Evolutionary conservation across 2,888 invertebrate genomes (phyloP).

Genomic region (Pollenia amentaria): DNA sequence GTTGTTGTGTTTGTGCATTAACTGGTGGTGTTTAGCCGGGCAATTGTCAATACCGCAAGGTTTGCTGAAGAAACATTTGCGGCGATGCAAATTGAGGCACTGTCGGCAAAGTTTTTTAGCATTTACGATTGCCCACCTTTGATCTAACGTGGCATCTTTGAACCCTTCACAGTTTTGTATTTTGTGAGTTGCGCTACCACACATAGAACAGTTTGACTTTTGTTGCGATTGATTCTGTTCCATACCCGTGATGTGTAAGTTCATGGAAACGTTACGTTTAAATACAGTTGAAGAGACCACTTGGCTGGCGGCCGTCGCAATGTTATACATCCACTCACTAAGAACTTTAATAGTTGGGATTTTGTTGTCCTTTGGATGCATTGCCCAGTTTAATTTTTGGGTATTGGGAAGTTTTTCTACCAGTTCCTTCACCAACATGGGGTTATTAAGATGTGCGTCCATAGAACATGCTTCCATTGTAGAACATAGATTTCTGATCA

Average conservation of each 20-base stretch:
- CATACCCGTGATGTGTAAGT: neutral
- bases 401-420: conserved; percentile 42
- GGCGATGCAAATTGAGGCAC: no score
- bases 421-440: conserved; percentile 45
- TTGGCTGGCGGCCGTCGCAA: conserved; percentile 29
- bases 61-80: no score
- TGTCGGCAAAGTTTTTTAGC: no score
- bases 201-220: no score
- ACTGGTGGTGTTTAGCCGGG: no score
- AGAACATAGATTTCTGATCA: conserved; percentile 33
- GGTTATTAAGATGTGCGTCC: conserved; percentile 38
- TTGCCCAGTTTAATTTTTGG: conserved; percentile 33
- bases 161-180: no score
- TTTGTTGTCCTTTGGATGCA: conserved; percentile 2
- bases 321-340: conserved; percentile 19
- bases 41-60: no score
- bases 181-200: no score
- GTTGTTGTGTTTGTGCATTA: no score
- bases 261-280: neutral
- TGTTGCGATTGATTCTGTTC: no score
- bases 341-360: neutral
- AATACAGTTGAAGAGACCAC: neutral
- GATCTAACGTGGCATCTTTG: no score
- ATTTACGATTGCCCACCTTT: no score
- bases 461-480: conserved; percentile 56